Conservation (phyloP, 2,797 vertebrate species). For the Menidia menidia region DNA sequence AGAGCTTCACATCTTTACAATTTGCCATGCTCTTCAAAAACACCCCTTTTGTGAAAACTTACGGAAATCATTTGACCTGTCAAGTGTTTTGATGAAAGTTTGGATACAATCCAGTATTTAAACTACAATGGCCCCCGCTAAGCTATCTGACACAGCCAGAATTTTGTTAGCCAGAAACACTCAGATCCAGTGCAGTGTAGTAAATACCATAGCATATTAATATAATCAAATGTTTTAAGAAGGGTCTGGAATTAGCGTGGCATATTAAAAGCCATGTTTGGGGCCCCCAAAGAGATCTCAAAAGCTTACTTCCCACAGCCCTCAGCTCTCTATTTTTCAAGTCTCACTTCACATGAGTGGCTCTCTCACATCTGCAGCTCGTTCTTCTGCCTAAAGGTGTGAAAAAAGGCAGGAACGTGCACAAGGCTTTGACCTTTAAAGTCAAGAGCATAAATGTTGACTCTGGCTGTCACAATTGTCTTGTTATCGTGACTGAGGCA, state of each 20-base stretch:
- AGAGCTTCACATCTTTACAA: constrained; percentile 52
- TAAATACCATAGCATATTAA: constrained; percentile 18
- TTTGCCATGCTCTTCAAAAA: constrained; percentile 50
- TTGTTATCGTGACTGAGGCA: constrained; percentile 66
- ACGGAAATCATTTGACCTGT: constrained; percentile 79
- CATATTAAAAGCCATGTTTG: constrained; percentile 42
- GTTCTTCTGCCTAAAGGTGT: constrained; percentile 55
- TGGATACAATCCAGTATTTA: constrained; percentile 75
- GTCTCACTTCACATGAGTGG: constrained; percentile 75
- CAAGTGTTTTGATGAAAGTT: constrained; percentile 69
- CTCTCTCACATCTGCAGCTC: constrained; percentile 61
- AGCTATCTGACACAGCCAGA: constrained; percentile 48
- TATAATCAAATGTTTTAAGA: constrained; percentile 23
- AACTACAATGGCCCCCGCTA: constrained; percentile 65
- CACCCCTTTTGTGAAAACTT: constrained; percentile 60
- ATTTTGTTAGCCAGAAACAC: constrained; percentile 18
- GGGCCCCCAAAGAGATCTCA: constrained; percentile 33
- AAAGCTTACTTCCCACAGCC: constrained; percentile 54
- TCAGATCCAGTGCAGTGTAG: not conserved
- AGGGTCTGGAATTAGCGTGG: constrained; percentile 37
- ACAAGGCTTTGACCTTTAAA: constrained; percentile 72
- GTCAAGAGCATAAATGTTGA: constrained; percentile 67
- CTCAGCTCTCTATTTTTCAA: constrained; percentile 57
- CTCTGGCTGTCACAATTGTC: constrained; percentile 62
- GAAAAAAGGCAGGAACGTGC: constrained; percentile 60